A percentile compares a stretch with the other conserved stretches of the same genome.
Conservation (phyloP, 2,797 vertebrate genomes). For the Rhinophrynus dorsalis region DNA sequence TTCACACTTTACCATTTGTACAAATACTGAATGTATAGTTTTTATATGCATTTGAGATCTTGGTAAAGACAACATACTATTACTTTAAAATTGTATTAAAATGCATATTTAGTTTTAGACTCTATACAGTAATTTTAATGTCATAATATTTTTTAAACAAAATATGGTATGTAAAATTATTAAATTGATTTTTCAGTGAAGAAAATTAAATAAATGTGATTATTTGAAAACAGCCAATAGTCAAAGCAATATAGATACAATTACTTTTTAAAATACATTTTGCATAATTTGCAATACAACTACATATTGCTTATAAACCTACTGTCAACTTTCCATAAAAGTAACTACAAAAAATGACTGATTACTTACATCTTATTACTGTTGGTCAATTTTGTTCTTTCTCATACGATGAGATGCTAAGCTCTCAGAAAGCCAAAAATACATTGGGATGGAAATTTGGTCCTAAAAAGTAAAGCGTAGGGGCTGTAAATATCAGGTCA, state of each 20-base stretch:
- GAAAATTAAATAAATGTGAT: too few species aligned
- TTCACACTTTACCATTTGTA: too few species aligned
- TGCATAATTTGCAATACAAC: conserved; percentile 12
- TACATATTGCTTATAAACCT: conserved; percentile 8
- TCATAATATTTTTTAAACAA: too few species aligned
- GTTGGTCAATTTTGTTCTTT: conserved; percentile 34
- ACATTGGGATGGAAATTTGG: conserved; percentile 31
- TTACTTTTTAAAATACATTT: conserved; percentile 1
- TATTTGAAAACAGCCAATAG: too few species aligned
- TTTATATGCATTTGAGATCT: too few species aligned
- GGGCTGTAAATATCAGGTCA: conserved; percentile 48
- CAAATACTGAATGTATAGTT: too few species aligned
- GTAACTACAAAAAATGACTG: conserved; percentile 30
- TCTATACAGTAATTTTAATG: too few species aligned
- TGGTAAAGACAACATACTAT: too few species aligned
- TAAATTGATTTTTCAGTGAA: too few species aligned
- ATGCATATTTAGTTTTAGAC: too few species aligned
- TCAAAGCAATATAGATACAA: not conserved
- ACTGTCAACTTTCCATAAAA: conserved; percentile 8
- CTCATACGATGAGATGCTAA: conserved; percentile 29
- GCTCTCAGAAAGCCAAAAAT: conserved; percentile 45
- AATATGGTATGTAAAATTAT: too few species aligned
- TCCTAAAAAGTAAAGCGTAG: conserved; percentile 47
- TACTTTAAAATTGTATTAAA: too few species aligned
- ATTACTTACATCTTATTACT: conserved; percentile 46